Evolutionary conservation across 2,888 invertebrate species (phyloP).

Genomic region (Vanessa cardui): DNA sequence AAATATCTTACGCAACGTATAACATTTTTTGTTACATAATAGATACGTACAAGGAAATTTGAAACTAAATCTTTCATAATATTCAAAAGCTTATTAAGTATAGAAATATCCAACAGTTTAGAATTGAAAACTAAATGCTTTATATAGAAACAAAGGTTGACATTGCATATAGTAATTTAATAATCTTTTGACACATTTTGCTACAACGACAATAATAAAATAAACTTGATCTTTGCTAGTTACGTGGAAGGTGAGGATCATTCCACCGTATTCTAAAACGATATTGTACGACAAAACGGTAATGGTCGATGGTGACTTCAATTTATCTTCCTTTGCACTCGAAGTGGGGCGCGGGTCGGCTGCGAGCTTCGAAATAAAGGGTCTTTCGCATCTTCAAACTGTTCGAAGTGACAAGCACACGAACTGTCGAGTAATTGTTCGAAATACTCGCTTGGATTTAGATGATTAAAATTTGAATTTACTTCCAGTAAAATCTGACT

Average conservation of each 20-base stretch:
- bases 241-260: slow-evolving; percentile 20
- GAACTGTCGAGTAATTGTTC: slow-evolving; percentile 6
- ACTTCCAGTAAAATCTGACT: background rate
- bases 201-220: slow-evolving; percentile 15
- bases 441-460: background rate
- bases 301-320: slow-evolving; percentile 58
- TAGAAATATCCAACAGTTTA: background rate
- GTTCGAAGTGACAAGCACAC: slow-evolving; percentile 32
- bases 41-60: background rate
- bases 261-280: slow-evolving; percentile 29
- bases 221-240: slow-evolving; percentile 8
- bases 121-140: background rate
- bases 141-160: background rate
- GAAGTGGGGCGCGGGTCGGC: slow-evolving; percentile 47
- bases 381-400: slow-evolving; percentile 25
- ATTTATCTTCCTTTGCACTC: slow-evolving; percentile 55
- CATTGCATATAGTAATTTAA: background rate
- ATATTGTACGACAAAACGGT: slow-evolving; percentile 45
- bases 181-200: slow-evolving; percentile 11
- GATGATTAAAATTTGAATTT: slow-evolving; percentile 1
- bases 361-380: slow-evolving; percentile 16
- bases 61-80: too few relatives aligned
- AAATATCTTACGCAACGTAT: background rate
- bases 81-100: too few relatives aligned
- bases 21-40: too few relatives aligned